Conservation (phyloP, 2,888 invertebrate species). For the Nudaria mundana region DNA sequence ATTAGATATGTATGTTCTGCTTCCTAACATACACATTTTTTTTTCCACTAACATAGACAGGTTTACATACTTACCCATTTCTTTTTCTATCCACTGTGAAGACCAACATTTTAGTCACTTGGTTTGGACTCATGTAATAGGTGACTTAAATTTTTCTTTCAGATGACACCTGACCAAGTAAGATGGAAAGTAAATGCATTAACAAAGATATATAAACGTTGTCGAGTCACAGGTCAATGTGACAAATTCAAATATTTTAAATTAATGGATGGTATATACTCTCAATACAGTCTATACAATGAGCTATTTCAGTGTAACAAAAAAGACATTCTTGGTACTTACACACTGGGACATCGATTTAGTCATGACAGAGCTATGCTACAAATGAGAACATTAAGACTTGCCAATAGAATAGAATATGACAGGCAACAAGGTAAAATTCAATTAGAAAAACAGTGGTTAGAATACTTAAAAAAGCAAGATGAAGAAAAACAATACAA, state of each 20-base stretch:
- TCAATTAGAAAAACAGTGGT: constrained; percentile 52
- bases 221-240: constrained; percentile 42
- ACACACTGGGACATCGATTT: too few species aligned
- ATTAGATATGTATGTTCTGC: too few species aligned
- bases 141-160: too few species aligned
- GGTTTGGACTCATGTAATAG: too few species aligned
- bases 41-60: too few species aligned
- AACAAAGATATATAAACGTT: constrained; percentile 52
- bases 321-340: too few species aligned
- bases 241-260: constrained; percentile 51
- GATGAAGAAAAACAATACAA: constrained; percentile 40
- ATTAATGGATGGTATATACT: constrained; percentile 50
- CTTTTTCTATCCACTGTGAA: too few species aligned
- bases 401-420: constrained; percentile 51
- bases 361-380: constrained; percentile 44
- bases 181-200: constrained; percentile 60
- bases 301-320: too few species aligned
- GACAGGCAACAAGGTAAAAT: constrained; percentile 52
- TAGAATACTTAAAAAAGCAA: constrained; percentile 47
- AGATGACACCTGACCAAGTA: constrained; percentile 54
- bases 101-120: too few species aligned
- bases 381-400: constrained; percentile 49
- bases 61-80: too few species aligned
- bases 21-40: too few species aligned
- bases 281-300: constrained; percentile 42